Base-by-base conservation (phyloP, 2,113 vertebrate species). In the Xenopus tropicalis region DNA sequence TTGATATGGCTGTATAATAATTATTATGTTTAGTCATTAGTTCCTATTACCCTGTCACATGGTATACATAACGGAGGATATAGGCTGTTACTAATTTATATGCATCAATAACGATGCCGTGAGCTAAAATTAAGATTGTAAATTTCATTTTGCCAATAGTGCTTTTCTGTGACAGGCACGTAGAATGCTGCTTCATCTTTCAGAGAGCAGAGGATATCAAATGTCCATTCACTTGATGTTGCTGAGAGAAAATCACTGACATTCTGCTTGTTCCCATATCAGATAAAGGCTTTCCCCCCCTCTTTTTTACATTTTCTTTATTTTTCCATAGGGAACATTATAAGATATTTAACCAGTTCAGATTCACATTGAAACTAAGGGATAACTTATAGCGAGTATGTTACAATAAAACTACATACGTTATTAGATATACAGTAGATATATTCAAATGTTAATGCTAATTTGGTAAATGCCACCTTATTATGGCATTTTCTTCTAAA, bases 1-100 rank as follows among this genome's bases (percentile, higher is more conserved):
- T 63, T 29, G 61, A 29, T 37, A 37, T 63, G 25, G 61, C 25
- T 24, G 23, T 37, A 63, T 29, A 63, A 25, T 63, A 63, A n/a
- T 63, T 24, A 63, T 14, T 37, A 63, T 63, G 23, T 19, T 63
- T 63, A 63, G 61, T 63, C 22, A 25, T 61, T 61, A 61, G 58
- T 58, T n/a, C 9, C 24, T 6, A 37, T 37, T 37, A 14, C 16
- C 17, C 25, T 37, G 23, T 17, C 23, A 37, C 17, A 29, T 37
- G 14, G 16, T 25, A 37, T 37, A 63, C 12, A 63, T 17, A 29
- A n/a, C 61, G n/a, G 23, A 63, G 29, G 20, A 63, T 63, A 63
- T 11, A 63, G 23, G 61, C 37, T 37, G 14, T 29, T 19, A 13
- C 58, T 61, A 61, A 25, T 61, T 61, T 61, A 61, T 61, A 22